A percentile compares a stretch with the other conserved stretches of the same genome.
Conservation (phyloP, 2,113 vertebrate species). For the Apodemus speciosus region DNA sequence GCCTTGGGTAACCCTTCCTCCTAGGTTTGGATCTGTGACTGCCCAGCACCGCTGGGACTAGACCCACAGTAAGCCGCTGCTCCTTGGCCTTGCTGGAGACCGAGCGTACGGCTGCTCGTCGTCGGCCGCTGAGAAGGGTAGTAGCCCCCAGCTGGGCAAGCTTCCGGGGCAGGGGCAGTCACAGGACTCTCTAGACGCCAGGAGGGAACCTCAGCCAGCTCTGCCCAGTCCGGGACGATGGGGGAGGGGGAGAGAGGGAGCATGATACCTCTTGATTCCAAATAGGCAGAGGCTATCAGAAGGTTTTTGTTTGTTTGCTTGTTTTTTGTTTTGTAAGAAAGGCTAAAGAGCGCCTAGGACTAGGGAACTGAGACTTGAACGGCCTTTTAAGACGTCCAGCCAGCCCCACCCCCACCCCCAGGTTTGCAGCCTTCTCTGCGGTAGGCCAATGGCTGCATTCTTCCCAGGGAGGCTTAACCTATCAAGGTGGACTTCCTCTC, state of each 20-base stretch:
- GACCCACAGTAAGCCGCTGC: neutral
- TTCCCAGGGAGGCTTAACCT: neutral
- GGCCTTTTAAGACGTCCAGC: constrained; percentile 16
- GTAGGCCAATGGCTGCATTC: neutral
- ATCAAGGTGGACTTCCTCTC: constrained; percentile 43
- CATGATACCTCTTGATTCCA: constrained; percentile 54
- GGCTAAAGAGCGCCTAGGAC: constrained; percentile 20
- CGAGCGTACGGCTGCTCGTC: neutral
- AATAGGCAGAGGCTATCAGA: constrained; percentile 8
- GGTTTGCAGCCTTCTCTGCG: neutral
- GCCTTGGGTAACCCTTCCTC: neutral
- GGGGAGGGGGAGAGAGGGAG: neutral
- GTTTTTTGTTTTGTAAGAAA: constrained; percentile 11
- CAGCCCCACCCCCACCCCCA: neutral
- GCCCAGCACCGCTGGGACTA: neutral
- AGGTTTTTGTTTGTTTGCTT: neutral
- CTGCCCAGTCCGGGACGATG: accelerated
- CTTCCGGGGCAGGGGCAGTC: neutral
- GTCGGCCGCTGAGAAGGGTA: neutral
- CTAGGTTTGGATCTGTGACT: neutral
- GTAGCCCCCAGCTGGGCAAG: neutral
- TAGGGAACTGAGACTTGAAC: constrained; percentile 50
- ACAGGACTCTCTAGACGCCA: neutral
- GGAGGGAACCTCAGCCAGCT: neutral
- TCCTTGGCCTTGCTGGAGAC: neutral